These are phyloP conservation scores for Brevipalpus yothersi DNA, from an alignment of 1,140 invertebrate species.

Conservation along the genomic window DNA sequence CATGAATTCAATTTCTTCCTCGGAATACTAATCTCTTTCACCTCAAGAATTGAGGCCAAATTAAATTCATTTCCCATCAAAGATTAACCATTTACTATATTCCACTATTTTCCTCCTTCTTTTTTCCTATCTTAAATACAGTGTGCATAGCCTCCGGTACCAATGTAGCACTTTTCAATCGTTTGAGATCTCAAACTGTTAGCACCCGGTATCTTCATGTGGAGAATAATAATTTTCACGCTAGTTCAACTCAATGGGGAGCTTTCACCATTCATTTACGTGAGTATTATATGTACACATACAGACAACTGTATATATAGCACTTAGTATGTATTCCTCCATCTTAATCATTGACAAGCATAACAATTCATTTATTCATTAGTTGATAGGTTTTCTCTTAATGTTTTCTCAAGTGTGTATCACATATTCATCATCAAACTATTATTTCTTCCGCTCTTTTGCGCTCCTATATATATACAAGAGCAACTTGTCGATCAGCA, in stretches of 20 bases:
- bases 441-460: too few relatives aligned
- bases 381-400: too few relatives aligned
- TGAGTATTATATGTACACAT: conserved; percentile 26
- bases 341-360: too few relatives aligned
- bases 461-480: too few relatives aligned
- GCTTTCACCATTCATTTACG: conserved; percentile 91
- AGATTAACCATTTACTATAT: background rate
- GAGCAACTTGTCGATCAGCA: too few relatives aligned
- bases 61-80: background rate
- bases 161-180: conserved; percentile 96
- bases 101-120: background rate
- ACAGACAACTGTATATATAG: too few relatives aligned
- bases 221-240: conserved; percentile 98
- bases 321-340: too few relatives aligned
- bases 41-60: background rate
- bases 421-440: too few relatives aligned
- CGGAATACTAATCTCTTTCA: too few relatives aligned
- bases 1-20: too few relatives aligned
- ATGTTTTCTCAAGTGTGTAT: too few relatives aligned
- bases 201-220: conserved; percentile 96
- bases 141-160: conserved; percentile 97
- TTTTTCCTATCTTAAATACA: conserved; percentile 15
- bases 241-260: conserved; percentile 96
- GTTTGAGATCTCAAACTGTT: conserved; percentile 90
- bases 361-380: too few relatives aligned